Base-by-base conservation (phyloP, 2,888 invertebrate species). In the Camptogramma bilineatum region DNA sequence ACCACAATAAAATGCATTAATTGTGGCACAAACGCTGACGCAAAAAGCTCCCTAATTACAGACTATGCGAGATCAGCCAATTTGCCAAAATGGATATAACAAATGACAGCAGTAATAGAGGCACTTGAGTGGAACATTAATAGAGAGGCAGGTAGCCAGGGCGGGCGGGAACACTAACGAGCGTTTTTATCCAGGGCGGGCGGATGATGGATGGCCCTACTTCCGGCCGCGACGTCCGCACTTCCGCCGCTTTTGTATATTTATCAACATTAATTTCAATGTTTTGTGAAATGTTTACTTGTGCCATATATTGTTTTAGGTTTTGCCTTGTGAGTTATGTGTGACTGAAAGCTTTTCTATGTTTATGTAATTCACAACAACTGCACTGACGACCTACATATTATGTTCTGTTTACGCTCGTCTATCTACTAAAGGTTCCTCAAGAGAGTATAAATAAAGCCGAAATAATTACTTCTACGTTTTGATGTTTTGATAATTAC, bases 81-180 rank as follows among this genome's bases (percentile, higher is more conserved):
- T 92, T 92, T 86, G 90, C 83, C 85, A 90, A 91, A 93, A 91
- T 89, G 91, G 90, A 90, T 91, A 91, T 91, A 91, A 91, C 87
- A 91, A 93, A 93, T 90, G 92, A 90, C 87, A 88, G 86, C 81
- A 84, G 90, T 91, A 92, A 93, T 91, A 93, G 90, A 88, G 87
- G 90, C 85, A 86, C 87, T 91, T 88, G 91, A 90, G 92, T 88
- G 86, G 85, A 88, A 87, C 91, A 91, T 91, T 93, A 92, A 92
- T 91, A 93, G 91, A 90, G 89, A 84, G 84, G 85, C 89, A 87
- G 88, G 90, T 87, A 84, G 84, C 79, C 79, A 76, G 79, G 80
- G 78, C 71, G 81, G 79, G 81, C 75, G 77, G 78, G 74, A 72
- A 77, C 81, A 77, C 90, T 93, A 93, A 93, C 91, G 92, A 93